Base-by-base conservation (phyloP, 2,113 vertebrate genomes). In the Laticauda laticaudata region DNA sequence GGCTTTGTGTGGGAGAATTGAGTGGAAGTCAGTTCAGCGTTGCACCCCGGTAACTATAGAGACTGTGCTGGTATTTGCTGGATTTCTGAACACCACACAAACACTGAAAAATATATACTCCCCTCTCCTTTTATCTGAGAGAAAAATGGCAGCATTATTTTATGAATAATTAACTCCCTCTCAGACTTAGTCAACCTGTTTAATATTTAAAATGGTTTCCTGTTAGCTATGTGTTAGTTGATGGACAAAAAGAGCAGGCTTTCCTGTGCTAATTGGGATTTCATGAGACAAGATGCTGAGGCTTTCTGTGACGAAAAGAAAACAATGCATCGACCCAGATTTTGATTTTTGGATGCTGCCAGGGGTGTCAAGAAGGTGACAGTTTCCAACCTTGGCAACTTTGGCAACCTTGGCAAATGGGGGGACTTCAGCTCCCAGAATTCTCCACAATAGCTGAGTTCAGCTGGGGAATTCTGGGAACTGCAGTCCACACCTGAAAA, bases 141-240 rank as follows among this genome's bases (percentile, higher is more conserved):
- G 95, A 97, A 92, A 97, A 96, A 51, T 93, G 81, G 51, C 90
- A 96, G 69, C 94, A 95, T 97, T 95, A 97, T 97, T 97, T 95
- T 96, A 91, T 96, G 94, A 96, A 97, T 97, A 97, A 97, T 95
- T 95, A 96, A 93, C 94, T 96, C 95, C 94, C 94, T 96, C 95
- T 94, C 97, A 95, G 94, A 89, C 97, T 95, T 96, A 97, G 92
- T 95, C 94, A 95, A 96, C 90, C 92, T 94, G 86, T 95, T 97
- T 86, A 97, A 94, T 96, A 96, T 97, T 96, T 97, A 95, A 96
- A 97, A 97, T 94, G 61, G 29, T 23, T 94, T 54, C 7, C 87
- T 96, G 94, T 64, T 95, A 81, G 95, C 97, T 94, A 95, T 92
- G 93, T 95, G 94, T 95, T 96, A n/a, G 55, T 29, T 55, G n/a